A percentile compares a stretch with the other conserved stretches of the same genome.
These are phyloP conservation scores for Bothrops jararaca DNA, from an alignment of 2,113 vertebrate genomes.

Conservation along the genomic window DNA sequence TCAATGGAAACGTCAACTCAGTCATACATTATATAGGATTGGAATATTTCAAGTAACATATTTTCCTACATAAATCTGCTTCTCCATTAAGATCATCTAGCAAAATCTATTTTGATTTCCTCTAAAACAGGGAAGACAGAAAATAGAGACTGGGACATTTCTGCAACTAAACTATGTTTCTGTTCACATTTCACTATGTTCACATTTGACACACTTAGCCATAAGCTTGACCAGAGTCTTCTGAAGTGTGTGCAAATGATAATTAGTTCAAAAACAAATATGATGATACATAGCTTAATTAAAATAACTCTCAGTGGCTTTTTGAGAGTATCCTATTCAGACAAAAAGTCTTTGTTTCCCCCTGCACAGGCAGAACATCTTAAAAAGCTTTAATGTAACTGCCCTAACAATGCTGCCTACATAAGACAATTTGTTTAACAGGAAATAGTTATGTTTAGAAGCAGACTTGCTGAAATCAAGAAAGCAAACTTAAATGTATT, in stretches of 20 bases:
- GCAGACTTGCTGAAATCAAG: background rate
- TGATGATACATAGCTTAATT: background rate
- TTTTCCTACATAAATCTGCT: background rate
- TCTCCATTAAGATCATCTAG: background rate
- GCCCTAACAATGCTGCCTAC: background rate
- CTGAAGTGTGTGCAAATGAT: background rate
- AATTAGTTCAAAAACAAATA: constrained; percentile 16
- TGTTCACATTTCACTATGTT: background rate
- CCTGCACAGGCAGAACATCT: background rate
- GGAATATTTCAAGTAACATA: background rate
- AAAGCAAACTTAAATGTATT: background rate
- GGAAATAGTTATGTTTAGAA: background rate
- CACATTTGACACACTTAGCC: background rate
- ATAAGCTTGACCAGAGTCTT: background rate
- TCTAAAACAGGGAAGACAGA: background rate
- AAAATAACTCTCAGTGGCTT: background rate
- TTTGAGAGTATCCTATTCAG: background rate
- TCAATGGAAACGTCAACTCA: background rate
- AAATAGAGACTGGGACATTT: background rate
- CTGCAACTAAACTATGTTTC: background rate
- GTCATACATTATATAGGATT: background rate
- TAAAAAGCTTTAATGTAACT: background rate
- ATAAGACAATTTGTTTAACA: background rate
- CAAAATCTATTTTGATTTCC: background rate
- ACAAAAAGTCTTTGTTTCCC: background rate